phyloP scores from a whole-genome alignment of 2,888 invertebrate genomes.

The Leucoptera coffeella region DNA sequence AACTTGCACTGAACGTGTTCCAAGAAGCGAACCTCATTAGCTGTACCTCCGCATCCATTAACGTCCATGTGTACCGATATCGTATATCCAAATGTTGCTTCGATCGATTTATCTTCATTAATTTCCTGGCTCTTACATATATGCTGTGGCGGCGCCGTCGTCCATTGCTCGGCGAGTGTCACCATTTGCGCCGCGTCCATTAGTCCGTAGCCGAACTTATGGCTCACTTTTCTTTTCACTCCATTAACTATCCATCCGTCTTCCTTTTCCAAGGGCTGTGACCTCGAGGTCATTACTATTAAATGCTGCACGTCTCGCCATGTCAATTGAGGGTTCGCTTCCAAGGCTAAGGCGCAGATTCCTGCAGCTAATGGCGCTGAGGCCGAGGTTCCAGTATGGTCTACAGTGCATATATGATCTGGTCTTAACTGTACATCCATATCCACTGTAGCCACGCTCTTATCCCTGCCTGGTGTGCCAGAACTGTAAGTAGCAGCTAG shows the following conservation, averaged over 20 bases:
- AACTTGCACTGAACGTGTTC: constrained; percentile 98
- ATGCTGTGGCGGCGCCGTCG: constrained; percentile 87
- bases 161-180: constrained; percentile 87
- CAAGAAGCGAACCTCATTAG: constrained; percentile 82
- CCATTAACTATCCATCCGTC: constrained; percentile 92
- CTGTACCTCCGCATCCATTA: constrained; percentile 81
- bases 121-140: constrained; percentile 90
- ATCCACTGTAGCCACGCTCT: constrained; percentile 85
- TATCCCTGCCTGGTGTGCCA: constrained; percentile 86
- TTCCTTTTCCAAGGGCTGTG: constrained; percentile 84
- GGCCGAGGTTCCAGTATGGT: constrained; percentile 89
- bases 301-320: constrained; percentile 98
- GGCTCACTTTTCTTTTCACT: constrained; percentile 87
- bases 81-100: constrained; percentile 68
- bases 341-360: constrained; percentile 87
- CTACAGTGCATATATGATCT: constrained; percentile 83
- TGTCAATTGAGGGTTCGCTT: constrained; percentile 87
- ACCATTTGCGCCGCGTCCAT: constrained; percentile 97
- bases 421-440: constrained; percentile 83
- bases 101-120: constrained; percentile 75
- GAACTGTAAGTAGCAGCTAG: constrained; percentile 97
- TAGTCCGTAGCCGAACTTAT: constrained; percentile 97
- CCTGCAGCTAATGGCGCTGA: constrained; percentile 93
- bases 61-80: constrained; percentile 83
- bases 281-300: constrained; percentile 83